Percentiles rank a stretch among this genome's conserved stretches.
These are phyloP conservation scores for Sialis fuliginosa DNA, from an alignment of 2,888 invertebrate species.

Conservation along the genomic window DNA sequence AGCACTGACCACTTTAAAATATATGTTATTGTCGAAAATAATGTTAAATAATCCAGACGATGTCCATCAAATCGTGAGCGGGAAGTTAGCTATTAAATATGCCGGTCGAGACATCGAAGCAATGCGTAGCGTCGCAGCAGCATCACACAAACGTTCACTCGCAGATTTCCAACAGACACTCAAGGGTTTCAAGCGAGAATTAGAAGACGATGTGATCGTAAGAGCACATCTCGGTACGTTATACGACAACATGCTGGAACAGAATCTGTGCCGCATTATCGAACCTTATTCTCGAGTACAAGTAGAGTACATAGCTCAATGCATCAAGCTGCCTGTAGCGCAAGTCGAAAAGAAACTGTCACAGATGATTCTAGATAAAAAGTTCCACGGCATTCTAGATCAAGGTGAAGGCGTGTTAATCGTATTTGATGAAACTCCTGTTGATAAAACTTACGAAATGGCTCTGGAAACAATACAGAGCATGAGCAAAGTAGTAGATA, in stretches of 20 bases:
- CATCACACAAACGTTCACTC: conserved; percentile 89
- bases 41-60: conserved; percentile 96
- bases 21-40: conserved; percentile 97
- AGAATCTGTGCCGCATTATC: conserved; percentile 89
- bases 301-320: conserved; percentile 78
- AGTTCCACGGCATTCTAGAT: conserved; percentile 91
- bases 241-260: conserved; percentile 94
- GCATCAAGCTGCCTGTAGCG: conserved; percentile 75
- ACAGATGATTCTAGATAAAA: conserved; percentile 99
- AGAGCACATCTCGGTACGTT: conserved; percentile 90
- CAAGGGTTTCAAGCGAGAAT: conserved; percentile 68
- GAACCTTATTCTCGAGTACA: conserved; percentile 97
- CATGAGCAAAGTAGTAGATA: conserved; percentile 99
- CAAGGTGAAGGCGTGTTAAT: conserved; percentile 97
- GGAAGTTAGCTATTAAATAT: conserved; percentile 93
- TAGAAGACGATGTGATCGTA: conserved; percentile 93
- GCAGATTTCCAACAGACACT: conserved; percentile 90
- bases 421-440: conserved; percentile 87
- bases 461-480: conserved; percentile 95
- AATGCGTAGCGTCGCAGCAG: conserved; percentile 92
- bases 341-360: conserved; percentile 97
- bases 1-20: conserved; percentile 91
- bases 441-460: conserved; percentile 95
- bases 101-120: conserved; percentile 92
- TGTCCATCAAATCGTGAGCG: conserved; percentile 85